Evolutionary conservation across 2,797 vertebrate genomes (phyloP), one percentile per base, ranked within the genome.

Genomic region (Scyliorhinus canicula): DNA sequence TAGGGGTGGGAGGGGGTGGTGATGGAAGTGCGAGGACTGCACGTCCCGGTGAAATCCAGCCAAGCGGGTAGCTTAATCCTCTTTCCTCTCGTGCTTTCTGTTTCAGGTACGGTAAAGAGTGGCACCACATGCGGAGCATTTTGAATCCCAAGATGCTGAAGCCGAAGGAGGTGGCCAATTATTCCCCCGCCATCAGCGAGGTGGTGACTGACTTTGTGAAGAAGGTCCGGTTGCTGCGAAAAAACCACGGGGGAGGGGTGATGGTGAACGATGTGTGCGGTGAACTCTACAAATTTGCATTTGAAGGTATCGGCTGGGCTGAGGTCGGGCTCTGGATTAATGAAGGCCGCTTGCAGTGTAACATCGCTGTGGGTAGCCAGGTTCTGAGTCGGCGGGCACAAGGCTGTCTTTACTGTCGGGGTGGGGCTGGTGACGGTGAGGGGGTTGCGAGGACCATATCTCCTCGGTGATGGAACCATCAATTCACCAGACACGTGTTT

Each of bases 211-310:
- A 98, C 96, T 98, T 98, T 95, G 95, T 98, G n/a, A 0, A 95
- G n/a, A 97, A 96, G 90, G 63, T 97, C 95, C 95, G 82, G 67
- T 96, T 96, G 96, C 96, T 98, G 95, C 96, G 96, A 95, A 96
- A 96, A 1, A 96, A 95, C 74, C 95, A 47, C 0, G 97, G 97
- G 3, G 95, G 95, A 35, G 97, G 96, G 0, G 95, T 96, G 0
- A 93, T 97, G 96, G 97, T 98, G 95, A 95, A 97, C 12, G 96
- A 98, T 95, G 14, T 98, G 95, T 96, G 98, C 0, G 96, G 63
- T 12, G 98, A 98, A 95, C 97, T 98, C 95, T 98, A 98, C 96
- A 98, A 97, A 91, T 98, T 98, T 95, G 97, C 98, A 40, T 98
- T 98, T 95, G 98, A 98, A 97, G 98, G 98, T 98, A 95, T 95